Percentiles rank a stretch among this genome's conserved stretches.
Evolutionary conservation across 2,797 vertebrate genomes (phyloP).

Genomic region (Anguilla megastoma): DNA sequence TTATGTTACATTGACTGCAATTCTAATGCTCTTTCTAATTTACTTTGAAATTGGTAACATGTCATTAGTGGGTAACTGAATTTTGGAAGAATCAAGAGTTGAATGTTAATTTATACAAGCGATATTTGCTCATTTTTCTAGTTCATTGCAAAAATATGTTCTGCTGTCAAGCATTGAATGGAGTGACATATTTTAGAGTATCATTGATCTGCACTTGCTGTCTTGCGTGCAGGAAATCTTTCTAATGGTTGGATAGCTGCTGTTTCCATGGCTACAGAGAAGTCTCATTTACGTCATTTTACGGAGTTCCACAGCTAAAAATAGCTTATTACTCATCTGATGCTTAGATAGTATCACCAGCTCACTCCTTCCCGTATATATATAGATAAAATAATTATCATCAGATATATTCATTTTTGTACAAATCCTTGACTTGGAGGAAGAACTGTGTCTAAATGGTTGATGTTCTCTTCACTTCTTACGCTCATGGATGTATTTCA

Average conservation of each 20-base stretch:
- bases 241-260: conserved; percentile 24
- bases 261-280: conserved; percentile 40
- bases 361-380: neutral
- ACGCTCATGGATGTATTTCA: neutral
- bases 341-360: conserved; percentile 24
- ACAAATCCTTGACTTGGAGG: neutral
- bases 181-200: conserved; percentile 2
- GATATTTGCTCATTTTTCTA: neutral
- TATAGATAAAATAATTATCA: neutral
- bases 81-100: neutral
- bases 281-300: conserved; percentile 39
- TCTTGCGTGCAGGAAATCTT: conserved; percentile 28
- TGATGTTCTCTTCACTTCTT: no score
- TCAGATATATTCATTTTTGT: neutral
- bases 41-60: neutral
- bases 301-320: conserved; percentile 41
- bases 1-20: conserved; percentile 6
- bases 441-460: no score
- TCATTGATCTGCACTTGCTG: conserved; percentile 15
- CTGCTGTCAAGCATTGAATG: neutral
- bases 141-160: neutral
- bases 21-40: neutral
- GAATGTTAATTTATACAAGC: neutral
- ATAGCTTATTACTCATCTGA: conserved; percentile 22
- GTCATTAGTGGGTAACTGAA: neutral